Percentiles rank a stretch among this genome's conserved stretches.
These are phyloP conservation scores for Octonoba sinensis DNA, from an alignment of 2,888 invertebrate species.

Conservation along the genomic window DNA sequence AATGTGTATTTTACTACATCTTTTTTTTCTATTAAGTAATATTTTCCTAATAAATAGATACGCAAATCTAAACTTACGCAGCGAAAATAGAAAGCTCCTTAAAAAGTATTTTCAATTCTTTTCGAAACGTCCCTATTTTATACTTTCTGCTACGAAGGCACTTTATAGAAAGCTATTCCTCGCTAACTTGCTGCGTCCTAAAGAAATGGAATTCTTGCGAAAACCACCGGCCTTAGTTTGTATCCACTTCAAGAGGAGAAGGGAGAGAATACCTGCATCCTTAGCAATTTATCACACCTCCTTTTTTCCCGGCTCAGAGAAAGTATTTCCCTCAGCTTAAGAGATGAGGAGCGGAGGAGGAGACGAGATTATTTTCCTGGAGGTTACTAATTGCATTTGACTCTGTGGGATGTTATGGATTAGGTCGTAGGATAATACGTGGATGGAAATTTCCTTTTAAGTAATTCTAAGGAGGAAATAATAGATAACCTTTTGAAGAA, in stretches of 20 bases:
- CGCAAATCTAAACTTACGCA: no score
- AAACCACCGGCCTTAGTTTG: conserved; percentile 29
- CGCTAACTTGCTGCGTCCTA: neutral
- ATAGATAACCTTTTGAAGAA: no score
- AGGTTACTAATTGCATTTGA: conserved; percentile 44
- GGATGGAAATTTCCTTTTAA: no score
- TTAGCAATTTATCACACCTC: conserved; percentile 43
- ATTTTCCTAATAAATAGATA: no score
- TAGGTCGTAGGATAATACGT: no score
- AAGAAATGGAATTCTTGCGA: neutral
- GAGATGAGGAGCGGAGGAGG: conserved; percentile 15
- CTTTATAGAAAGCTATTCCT: neutral
- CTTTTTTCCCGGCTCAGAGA: conserved; percentile 14
- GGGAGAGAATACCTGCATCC: conserved; percentile 15
- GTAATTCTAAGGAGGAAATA: no score
- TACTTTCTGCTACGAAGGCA: neutral
- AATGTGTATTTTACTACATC: no score
- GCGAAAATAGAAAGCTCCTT: no score
- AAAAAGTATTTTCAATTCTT: no score
- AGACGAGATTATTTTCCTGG: conserved; percentile 45
- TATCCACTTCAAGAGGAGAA: conserved; percentile 20
- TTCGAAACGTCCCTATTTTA: no score
- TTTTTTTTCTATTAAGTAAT: no score
- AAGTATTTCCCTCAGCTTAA: conserved; percentile 36
- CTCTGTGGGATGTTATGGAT: no score